Base-by-base conservation (phyloP, 2,113 vertebrate species). In the Chrysochloris asiatica region DNA sequence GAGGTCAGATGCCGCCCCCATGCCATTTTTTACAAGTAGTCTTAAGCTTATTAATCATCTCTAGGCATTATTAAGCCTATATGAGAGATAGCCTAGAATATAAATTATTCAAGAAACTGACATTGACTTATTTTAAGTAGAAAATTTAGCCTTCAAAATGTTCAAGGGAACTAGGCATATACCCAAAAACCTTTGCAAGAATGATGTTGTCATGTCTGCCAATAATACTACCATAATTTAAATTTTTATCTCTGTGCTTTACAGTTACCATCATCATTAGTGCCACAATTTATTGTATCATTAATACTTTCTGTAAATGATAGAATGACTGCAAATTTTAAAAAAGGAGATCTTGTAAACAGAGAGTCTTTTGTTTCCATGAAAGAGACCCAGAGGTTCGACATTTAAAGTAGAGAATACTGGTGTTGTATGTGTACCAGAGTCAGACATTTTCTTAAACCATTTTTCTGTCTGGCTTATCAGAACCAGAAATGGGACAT, bases 231-330 rank as follows among this genome's bases (percentile, higher is more conserved):
- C 41, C 13, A 52, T 19, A 24, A 72, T 89, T 92, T 77, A 89
- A 75, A 89, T 38, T 67, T 76, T 92, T 47, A 50, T 43, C 84
- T 89, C 36, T 50, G 11, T 72, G 59, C 38, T 48, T 80, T 80
- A 73, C 7, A 4, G 77, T 91, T 95, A 73, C 43, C 47, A 61
- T 86, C 61, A 88, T 38, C 59, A 81, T 38, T 4, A 91, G 81
- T 71, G 75, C 36, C 54, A 36, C 30, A 5, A 45, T 26, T 47
- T 80, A 19, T 33, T 38, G 47, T 52, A 22, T 12, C 36, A 72
- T 45, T 56, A 86, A 79, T 71, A 26, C 26, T 76, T 80, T 83
- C 71, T 86, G 38, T 50, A 77, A 91, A 82, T 85, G 41, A 28
- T n/a, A 89, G 52, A 48, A 50, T 26, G 33, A 41, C 43, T 88